Conservation (phyloP, 2,797 vertebrate genomes). For the Coilia nasus region DNA sequence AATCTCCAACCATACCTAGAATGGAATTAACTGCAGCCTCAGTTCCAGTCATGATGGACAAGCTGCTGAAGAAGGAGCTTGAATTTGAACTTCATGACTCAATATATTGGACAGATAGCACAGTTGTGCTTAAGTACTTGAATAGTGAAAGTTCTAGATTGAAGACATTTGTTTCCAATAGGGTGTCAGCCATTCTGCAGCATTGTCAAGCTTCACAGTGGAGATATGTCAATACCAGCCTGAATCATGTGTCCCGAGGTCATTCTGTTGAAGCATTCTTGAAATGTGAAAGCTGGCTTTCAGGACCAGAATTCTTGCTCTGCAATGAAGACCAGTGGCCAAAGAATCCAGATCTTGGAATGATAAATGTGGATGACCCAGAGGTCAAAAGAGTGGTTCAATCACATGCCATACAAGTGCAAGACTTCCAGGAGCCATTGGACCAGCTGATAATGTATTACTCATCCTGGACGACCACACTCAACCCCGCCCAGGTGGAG, state of each 20-base stretch:
- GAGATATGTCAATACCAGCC: not conserved
- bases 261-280: constrained; percentile 16
- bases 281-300: constrained; percentile 23
- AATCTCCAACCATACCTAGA: constrained; percentile 31
- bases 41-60: too few relatives aligned
- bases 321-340: constrained; percentile 27
- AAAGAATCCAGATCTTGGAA: constrained; percentile 44
- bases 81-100: constrained; percentile 17
- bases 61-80: too few relatives aligned
- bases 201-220: constrained; percentile 12
- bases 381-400: too few relatives aligned
- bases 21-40: constrained; percentile 24
- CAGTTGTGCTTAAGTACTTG: constrained; percentile 26
- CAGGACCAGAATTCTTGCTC: constrained; percentile 26
- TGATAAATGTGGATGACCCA: constrained; percentile 29
- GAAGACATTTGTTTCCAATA: too few relatives aligned
- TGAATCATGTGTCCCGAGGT: constrained; percentile 27
- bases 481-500: too few relatives aligned
- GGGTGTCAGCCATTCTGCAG: not conserved
- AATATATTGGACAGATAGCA: constrained; percentile 17
- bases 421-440: too few relatives aligned
- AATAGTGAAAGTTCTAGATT: constrained; percentile 24
- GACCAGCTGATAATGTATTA: too few relatives aligned
- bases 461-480: too few relatives aligned
- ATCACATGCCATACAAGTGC: too few relatives aligned